Conservation (phyloP, 2,797 vertebrate species). For the Hemitrygon akajei region DNA sequence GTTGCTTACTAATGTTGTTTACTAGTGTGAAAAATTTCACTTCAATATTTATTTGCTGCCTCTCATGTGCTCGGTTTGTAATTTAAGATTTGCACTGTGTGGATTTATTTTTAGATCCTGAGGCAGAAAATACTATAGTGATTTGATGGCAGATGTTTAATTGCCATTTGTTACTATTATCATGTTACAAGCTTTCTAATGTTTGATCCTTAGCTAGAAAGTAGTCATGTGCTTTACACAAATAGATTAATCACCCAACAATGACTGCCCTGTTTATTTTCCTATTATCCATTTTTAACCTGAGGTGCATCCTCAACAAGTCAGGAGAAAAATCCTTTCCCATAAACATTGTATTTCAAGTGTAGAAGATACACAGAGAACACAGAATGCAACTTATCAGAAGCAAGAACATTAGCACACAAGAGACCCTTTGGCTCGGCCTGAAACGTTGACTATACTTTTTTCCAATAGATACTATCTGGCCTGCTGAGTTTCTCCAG, state of each 20-base stretch:
- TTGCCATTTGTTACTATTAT: background rate
- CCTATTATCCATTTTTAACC: background rate
- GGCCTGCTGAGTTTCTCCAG: too few species aligned
- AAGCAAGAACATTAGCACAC: background rate
- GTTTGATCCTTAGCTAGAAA: background rate
- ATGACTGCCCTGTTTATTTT: background rate
- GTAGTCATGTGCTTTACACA: background rate
- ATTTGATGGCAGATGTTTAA: background rate
- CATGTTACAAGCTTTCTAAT: background rate
- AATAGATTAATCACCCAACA: background rate
- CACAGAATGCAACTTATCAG: background rate
- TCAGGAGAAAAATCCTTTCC: background rate
- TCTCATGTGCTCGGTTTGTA: background rate
- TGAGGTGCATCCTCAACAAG: background rate
- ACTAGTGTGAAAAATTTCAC: background rate
- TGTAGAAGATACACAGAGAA: background rate
- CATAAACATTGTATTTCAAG: background rate
- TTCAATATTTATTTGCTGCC: background rate
- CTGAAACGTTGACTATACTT: too few species aligned
- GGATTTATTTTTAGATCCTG: background rate
- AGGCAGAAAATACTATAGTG: background rate
- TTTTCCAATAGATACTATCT: too few species aligned
- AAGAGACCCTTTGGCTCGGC: too few species aligned
- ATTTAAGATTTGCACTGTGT: background rate
- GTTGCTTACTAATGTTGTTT: background rate